Percentiles rank a stretch among this genome's conserved stretches.
phyloP scores from a whole-genome alignment of 2,113 vertebrate genomes.

The Potamarius usumacintae region DNA sequence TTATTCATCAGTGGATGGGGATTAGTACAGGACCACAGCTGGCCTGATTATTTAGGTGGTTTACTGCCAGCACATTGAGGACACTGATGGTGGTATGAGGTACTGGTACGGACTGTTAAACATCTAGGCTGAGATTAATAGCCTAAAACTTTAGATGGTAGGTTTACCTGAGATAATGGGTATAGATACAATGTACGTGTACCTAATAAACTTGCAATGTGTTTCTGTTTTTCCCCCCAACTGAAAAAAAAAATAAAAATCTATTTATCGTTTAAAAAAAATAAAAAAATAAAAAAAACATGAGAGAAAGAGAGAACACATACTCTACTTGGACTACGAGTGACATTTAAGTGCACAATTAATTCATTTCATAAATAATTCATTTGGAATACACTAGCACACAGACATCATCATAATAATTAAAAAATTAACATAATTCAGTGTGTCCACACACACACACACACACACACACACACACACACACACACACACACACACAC shows the following conservation, averaged over 20 bases:
- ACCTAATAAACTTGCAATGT: neutral
- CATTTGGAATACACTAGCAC: neutral
- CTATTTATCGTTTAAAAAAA: neutral
- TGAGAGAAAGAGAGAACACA: neutral
- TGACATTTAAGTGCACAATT: neutral
- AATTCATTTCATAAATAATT: neutral
- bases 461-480: too few relatives aligned
- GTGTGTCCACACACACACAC: too few relatives aligned
- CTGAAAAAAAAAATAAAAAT: neutral
- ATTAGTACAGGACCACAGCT: neutral
- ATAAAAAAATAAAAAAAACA: too few relatives aligned
- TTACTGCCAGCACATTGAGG: neutral
- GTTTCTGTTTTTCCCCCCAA: neutral
- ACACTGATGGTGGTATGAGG: neutral
- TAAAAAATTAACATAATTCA: too few relatives aligned
- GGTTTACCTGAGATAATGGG: neutral
- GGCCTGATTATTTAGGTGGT: constrained; percentile 1
- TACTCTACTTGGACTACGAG: neutral
- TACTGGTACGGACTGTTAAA: neutral
- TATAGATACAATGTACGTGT: neutral
- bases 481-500: too few relatives aligned
- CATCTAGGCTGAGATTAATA: neutral
- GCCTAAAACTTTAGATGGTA: neutral
- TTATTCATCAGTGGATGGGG: neutral
- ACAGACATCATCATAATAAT: neutral